phyloP scores from a whole-genome alignment of 2,888 invertebrate species.

The Gryllus longicercus region DNA sequence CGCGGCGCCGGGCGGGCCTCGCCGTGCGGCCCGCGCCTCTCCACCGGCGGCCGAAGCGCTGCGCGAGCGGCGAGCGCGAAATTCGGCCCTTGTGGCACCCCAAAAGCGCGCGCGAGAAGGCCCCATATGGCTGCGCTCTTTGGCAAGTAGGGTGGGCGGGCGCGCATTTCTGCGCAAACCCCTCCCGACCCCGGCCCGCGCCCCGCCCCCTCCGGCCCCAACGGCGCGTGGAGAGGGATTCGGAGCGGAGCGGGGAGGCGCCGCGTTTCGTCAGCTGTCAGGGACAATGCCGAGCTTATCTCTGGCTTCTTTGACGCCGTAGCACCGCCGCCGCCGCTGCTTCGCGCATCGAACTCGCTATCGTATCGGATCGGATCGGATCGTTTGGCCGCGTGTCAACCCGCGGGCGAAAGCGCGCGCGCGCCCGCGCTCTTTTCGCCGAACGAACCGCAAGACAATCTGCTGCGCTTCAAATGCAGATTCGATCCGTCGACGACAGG shows the following conservation, averaged over 20 bases:
- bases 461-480: not conserved
- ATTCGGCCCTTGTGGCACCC: no score
- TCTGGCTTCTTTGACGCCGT: not conserved
- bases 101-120: no score
- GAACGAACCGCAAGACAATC: conserved; percentile 6
- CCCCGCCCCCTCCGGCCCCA: no score
- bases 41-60: no score
- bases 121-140: no score
- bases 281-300: not conserved
- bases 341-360: not conserved
- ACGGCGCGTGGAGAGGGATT: no score
- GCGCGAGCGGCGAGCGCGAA: no score
- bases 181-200: no score
- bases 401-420: not conserved
- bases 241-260: not conserved
- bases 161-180: no score
- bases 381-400: not conserved
- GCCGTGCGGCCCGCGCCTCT: no score
- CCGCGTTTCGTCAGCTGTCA: not conserved
- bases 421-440: not conserved
- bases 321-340: not conserved
- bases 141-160: no score
- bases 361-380: not conserved
- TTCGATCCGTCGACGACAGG: not conserved
- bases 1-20: no score